phyloP scores from a whole-genome alignment of 2,888 invertebrate genomes.

The Agrotis puta region DNA sequence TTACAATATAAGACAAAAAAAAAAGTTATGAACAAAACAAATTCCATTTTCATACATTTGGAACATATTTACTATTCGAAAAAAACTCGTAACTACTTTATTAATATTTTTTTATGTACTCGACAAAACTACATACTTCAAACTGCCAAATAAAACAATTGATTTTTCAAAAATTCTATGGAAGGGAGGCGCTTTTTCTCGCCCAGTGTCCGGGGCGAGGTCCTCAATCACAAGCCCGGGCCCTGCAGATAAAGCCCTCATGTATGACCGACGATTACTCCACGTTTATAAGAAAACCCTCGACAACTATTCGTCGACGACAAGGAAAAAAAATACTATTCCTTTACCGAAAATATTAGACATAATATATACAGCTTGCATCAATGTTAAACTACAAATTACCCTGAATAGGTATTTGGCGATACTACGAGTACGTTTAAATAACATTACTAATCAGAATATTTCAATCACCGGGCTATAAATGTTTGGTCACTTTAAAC shows the following conservation, averaged over 20 bases:
- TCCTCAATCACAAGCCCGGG: constrained; percentile 49
- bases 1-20: too few species aligned
- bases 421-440: too few species aligned
- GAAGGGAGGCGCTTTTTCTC: too few species aligned
- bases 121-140: too few species aligned
- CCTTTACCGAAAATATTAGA: constrained; percentile 27
- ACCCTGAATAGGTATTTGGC: too few species aligned
- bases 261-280: constrained; percentile 63
- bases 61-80: too few species aligned
- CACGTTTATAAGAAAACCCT: constrained; percentile 47
- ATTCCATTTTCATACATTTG: too few species aligned
- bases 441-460: not conserved
- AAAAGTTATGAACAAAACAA: constrained; percentile 19
- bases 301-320: constrained; percentile 46
- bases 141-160: too few species aligned
- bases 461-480: not conserved
- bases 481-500: not conserved
- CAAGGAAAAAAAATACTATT: constrained; percentile 32
- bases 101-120: too few species aligned
- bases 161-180: too few species aligned
- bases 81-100: too few species aligned
- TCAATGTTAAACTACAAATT: too few species aligned
- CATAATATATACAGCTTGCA: not conserved
- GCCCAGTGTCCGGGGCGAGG: not conserved
- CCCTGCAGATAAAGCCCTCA: constrained; percentile 60